These are phyloP conservation scores for Caenorhabditis sp. DNA, from an alignment of 2,888 invertebrate genomes.

Conservation along the genomic window DNA sequence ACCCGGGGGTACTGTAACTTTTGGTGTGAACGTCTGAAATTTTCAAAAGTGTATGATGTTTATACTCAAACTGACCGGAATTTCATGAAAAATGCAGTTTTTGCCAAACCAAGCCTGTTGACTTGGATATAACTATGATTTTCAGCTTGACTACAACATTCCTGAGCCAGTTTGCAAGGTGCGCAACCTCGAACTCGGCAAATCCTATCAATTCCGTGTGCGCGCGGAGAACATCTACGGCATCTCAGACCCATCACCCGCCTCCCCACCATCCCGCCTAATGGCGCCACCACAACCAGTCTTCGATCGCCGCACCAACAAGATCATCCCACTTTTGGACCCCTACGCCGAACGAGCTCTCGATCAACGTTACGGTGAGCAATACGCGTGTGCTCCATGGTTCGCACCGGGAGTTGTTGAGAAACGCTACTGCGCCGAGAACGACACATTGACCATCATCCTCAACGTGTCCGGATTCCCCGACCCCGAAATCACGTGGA, in stretches of 20 bases:
- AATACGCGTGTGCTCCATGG: constrained; percentile 73
- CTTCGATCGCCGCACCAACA: constrained; percentile 66
- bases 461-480: constrained; percentile 97
- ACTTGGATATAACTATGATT: not conserved
- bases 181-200: constrained; percentile 86
- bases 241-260: constrained; percentile 93
- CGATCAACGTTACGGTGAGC: constrained; percentile 66
- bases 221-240: constrained; percentile 96
- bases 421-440: constrained; percentile 88
- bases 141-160: constrained; percentile 74
- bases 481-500: constrained; percentile 81
- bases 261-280: constrained; percentile 75
- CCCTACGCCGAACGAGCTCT: constrained; percentile 70
- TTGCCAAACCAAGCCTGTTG: too few species aligned
- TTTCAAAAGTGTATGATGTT: too few species aligned
- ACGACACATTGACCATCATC: constrained; percentile 86
- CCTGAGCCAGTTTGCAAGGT: constrained; percentile 89
- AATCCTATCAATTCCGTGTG: constrained; percentile 92
- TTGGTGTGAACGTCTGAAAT: too few species aligned
- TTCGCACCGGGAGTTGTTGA: constrained; percentile 78
- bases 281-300: constrained; percentile 71
- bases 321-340: constrained; percentile 69
- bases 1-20: too few species aligned
- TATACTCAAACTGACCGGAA: too few species aligned
- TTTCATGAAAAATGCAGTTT: too few species aligned